Evolutionary conservation across 2,797 vertebrate species (phyloP).

Genomic region (Florisuga fusca): DNA sequence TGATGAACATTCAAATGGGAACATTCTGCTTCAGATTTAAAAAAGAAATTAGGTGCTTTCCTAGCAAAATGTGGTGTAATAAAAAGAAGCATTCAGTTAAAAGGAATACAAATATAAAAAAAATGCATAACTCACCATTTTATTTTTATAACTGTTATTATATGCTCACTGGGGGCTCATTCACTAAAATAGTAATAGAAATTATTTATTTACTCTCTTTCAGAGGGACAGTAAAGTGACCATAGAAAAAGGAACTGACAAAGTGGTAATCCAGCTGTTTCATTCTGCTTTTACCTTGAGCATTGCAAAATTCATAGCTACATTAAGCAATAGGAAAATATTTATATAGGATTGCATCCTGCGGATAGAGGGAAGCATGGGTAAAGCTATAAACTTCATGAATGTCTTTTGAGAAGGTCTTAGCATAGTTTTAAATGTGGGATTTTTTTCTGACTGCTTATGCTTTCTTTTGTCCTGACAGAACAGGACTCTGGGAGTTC

Average conservation of each 20-base stretch:
- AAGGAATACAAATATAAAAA: slow-evolving; percentile 2
- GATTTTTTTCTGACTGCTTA: neutral
- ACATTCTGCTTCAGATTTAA: neutral
- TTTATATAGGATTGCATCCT: neutral
- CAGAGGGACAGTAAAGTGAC: neutral
- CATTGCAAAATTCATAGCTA: neutral
- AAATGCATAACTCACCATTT: neutral
- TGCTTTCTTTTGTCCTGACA: neutral
- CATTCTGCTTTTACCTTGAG: neutral
- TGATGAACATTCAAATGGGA: neutral
- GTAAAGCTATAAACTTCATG: neutral
- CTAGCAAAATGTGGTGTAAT: neutral
- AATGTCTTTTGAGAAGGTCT: neutral
- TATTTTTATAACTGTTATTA: slow-evolving; percentile 7
- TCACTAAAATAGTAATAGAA: slow-evolving; percentile 2
- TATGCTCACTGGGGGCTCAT: neutral
- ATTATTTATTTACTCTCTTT: slow-evolving; percentile 18
- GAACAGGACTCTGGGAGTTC: no score
- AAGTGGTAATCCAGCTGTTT: slow-evolving; percentile 10
- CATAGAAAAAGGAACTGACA: neutral
- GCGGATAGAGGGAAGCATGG: neutral
- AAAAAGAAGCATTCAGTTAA: neutral
- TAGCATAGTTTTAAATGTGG: accelerated
- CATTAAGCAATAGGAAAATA: slow-evolving; percentile 38
- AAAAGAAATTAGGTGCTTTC: neutral